Evolutionary conservation across 2,113 vertebrate genomes (phyloP).

Genomic region (Smithornis capensis): DNA sequence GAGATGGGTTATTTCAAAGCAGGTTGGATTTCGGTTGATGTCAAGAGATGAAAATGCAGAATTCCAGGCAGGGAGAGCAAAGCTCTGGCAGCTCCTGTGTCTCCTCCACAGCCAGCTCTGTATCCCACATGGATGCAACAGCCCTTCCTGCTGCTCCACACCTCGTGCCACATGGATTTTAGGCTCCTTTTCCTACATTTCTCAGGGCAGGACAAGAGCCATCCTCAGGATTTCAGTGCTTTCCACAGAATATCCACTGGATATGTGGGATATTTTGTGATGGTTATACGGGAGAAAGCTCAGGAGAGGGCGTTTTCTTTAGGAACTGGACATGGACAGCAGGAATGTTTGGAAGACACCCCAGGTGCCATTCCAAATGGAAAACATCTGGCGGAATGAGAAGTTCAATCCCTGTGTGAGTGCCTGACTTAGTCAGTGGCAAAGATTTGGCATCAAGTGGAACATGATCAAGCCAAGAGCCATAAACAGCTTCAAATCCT

Average conservation of each 20-base stretch:
- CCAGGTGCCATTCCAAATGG: not conserved
- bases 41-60: not conserved
- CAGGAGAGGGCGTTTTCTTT: not conserved
- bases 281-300: not conserved
- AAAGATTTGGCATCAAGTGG: not conserved
- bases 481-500: not conserved
- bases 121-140: not conserved
- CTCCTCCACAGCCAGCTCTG: not conserved
- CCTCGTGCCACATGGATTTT: not conserved
- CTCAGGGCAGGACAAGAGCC: fast-evolving
- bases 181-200: not conserved
- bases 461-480: not conserved
- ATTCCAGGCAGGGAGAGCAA: not conserved
- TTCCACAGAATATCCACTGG: not conserved
- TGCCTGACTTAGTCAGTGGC: not conserved
- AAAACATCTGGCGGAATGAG: not conserved
- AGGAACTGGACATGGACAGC: not conserved
- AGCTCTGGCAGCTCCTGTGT: not conserved
- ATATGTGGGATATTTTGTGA: not conserved
- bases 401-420: not conserved
- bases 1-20: not conserved
- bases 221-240: not conserved
- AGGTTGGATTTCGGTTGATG: not conserved
- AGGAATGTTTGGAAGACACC: not conserved
- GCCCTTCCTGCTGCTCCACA: not conserved